Evolutionary conservation across 2,113 vertebrate species (phyloP), one percentile per base, ranked within the genome.

Genomic region (Phylloscopus whistleri): DNA sequence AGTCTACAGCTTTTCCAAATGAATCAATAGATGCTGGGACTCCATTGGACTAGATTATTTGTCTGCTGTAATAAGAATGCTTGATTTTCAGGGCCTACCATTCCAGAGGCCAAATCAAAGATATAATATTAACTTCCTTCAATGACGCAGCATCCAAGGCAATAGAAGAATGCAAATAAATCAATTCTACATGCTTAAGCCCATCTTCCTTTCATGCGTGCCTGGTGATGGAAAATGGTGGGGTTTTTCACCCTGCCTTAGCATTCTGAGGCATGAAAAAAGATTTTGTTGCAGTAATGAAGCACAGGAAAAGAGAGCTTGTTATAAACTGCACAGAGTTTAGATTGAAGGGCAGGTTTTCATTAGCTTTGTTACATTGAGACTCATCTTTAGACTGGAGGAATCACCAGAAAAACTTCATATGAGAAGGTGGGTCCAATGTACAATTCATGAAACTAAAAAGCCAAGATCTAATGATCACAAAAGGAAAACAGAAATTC

Each of bases 131-230:
- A 98, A 96, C 96, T 93, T 94, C 66, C 93, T 96, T 95, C 96
- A 96, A 62, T 96, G 94, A 96, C 95, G 91, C 90, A 95, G 78
- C 66, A 96, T 96, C 78, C 90, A 83, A 96, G 79, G 95, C 95
- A 97, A 97, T 48, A 96, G 93, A 95, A 97, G 94, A 97, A 98
- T 97, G 94, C 79, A 98, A 98, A 97, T 97, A 97, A 97, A 98
- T 97, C 96, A 96, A 97, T 98, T 98, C 89, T 97, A 87, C 94
- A 97, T 97, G 96, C 94, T 97, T 97, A 92, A 95, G 59, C 64
- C 95, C 95, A 95, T 95, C 94, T 97, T 88, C 28, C 59, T 97
- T 96, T 96, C 94, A 93, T 94, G 90, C 52, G 37, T 6, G 60
- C 81, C 81, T 94, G 44, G 66, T 79, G 84, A 97, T 94, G 59